Conservation (phyloP, 2,888 invertebrate species). For the Melanostoma scalare region DNA sequence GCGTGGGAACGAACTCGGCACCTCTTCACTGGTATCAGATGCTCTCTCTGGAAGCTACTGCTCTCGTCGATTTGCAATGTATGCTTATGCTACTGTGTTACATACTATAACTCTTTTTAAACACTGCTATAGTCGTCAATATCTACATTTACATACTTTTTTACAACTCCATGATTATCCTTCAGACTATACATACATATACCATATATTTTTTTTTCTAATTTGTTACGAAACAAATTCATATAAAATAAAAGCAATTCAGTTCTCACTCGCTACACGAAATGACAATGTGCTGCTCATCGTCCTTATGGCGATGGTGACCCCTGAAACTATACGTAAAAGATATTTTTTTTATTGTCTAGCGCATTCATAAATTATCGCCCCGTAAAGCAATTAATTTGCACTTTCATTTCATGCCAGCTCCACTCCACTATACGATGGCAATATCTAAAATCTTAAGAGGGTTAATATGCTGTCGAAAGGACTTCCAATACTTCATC, state of each 20-base stretch:
- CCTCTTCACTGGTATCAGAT: too few species aligned
- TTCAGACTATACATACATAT: too few species aligned
- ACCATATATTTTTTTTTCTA: slow-evolving; percentile 72
- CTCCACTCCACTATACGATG: slow-evolving; percentile 38
- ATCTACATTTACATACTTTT: too few species aligned
- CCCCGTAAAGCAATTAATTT: slow-evolving; percentile 81
- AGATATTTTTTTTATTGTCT: slow-evolving; percentile 71
- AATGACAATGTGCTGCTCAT: slow-evolving; percentile 17
- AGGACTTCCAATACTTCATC: slow-evolving; percentile 61
- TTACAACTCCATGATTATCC: too few species aligned
- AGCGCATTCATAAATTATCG: slow-evolving; percentile 80
- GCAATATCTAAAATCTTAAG: slow-evolving; percentile 67
- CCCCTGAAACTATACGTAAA: slow-evolving; percentile 63
- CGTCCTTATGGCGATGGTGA: slow-evolving; percentile 59
- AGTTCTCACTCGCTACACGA: slow-evolving; percentile 23
- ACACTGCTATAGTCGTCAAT: too few species aligned
- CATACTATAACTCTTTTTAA: too few species aligned
- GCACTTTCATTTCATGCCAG: slow-evolving; percentile 71
- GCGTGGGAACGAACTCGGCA: too few species aligned
- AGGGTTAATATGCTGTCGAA: slow-evolving; percentile 70
- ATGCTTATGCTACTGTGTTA: too few species aligned
- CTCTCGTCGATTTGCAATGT: too few species aligned
- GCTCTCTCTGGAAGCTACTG: too few species aligned
- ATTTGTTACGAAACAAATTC: slow-evolving; percentile 73
- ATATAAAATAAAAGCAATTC: slow-evolving; percentile 33